phyloP scores from a whole-genome alignment of 2,797 vertebrate genomes.

The Taenioides sp. region DNA sequence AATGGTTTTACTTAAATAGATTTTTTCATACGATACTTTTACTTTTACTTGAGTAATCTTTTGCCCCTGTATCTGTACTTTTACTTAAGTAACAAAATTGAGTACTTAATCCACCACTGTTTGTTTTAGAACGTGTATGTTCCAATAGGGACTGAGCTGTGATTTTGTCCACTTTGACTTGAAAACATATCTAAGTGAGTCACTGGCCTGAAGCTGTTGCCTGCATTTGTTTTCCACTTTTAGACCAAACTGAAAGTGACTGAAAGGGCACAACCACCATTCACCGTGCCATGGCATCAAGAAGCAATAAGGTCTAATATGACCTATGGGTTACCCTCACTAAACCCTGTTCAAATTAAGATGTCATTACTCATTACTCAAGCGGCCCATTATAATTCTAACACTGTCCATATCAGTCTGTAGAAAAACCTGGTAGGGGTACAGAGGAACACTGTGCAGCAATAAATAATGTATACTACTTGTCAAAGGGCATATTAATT shows the following conservation, averaged over 20 bases:
- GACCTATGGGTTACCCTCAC: conserved; percentile 15
- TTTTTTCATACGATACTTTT: too few species aligned
- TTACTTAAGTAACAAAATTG: too few species aligned
- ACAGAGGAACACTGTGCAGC: background rate
- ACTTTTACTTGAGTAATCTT: too few species aligned
- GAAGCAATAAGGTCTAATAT: conserved; percentile 1
- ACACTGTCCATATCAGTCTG: background rate
- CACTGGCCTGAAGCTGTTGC: conserved; percentile 68
- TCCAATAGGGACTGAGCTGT: conserved; percentile 25
- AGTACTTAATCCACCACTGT: too few species aligned
- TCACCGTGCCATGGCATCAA: conserved; percentile 35
- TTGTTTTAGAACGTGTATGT: background rate
- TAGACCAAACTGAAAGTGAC: conserved; percentile 63
- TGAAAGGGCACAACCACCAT: conserved; percentile 50
- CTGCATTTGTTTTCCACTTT: conserved; percentile 46
- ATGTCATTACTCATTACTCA: conserved; percentile 8
- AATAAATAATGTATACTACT: background rate
- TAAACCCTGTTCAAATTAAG: conserved; percentile 9
- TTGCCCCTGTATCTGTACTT: too few species aligned
- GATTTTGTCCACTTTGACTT: conserved; percentile 50
- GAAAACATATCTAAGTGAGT: conserved; percentile 65
- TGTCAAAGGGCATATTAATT: background rate
- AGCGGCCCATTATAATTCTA: background rate
- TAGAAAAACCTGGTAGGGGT: background rate
- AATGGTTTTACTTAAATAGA: too few species aligned